phyloP scores from a whole-genome alignment of 2,113 vertebrate genomes.

The Heptranchias perlo region DNA sequence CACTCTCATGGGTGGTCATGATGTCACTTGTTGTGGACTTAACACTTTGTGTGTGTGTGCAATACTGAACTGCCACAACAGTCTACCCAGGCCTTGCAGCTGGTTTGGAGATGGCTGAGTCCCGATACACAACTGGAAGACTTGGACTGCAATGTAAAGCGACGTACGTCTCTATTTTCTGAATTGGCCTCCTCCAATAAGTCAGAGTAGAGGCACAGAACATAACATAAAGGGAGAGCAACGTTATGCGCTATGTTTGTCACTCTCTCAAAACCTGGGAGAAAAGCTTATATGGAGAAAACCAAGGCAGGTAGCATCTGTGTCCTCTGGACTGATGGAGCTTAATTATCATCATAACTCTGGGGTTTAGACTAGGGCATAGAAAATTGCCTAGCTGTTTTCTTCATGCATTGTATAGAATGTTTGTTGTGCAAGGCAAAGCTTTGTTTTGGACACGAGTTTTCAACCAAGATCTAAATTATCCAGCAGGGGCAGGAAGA shows the following conservation, averaged over 20 bases:
- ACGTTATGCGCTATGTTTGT: neutral
- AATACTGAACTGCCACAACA: neutral
- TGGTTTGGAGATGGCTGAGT: neutral
- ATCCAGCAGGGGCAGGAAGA: neutral
- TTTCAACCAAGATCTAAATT: neutral
- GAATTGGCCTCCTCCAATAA: neutral
- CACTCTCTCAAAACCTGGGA: neutral
- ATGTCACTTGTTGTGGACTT: neutral
- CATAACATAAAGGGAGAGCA: neutral
- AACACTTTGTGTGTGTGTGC: neutral
- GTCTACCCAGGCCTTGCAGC: neutral
- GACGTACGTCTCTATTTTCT: neutral
- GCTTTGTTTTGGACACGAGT: neutral
- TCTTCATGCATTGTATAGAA: neutral
- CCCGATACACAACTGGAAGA: neutral
- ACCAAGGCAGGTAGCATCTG: neutral
- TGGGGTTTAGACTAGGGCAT: neutral
- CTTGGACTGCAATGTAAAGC: neutral
- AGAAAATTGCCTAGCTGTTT: neutral
- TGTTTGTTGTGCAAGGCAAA: neutral
- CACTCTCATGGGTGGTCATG: neutral
- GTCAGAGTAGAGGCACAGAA: too few relatives aligned
- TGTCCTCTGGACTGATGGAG: neutral
- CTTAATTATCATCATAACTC: neutral
- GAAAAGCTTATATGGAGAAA: neutral